These are phyloP conservation scores for Poeciliopsis turrubarensis DNA, from an alignment of 2,113 vertebrate species.

Conservation along the genomic window DNA sequence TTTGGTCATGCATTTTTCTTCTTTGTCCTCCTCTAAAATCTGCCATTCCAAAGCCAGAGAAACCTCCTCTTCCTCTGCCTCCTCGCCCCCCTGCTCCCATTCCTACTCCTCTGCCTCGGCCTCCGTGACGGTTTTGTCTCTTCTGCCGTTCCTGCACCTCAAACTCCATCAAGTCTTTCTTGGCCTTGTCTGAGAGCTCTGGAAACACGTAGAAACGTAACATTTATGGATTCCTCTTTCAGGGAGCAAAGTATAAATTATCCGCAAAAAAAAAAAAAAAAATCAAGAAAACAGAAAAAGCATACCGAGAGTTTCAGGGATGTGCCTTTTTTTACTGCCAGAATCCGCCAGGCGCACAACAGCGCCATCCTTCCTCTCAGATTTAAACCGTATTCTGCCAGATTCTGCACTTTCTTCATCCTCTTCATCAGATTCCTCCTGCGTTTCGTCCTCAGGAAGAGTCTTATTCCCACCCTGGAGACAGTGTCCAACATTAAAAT, in stretches of 20 bases:
- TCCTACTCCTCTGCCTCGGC: conserved; percentile 76
- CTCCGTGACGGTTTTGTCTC: conserved; percentile 86
- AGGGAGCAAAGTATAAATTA: not conserved
- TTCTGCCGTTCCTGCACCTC: conserved; percentile 91
- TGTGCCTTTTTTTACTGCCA: conserved; percentile 90
- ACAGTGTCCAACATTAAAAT: conserved; percentile 10
- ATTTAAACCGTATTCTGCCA: conserved; percentile 93
- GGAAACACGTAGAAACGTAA: conserved; percentile 6
- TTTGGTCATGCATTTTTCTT: conserved; percentile 88
- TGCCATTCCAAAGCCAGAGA: conserved; percentile 80
- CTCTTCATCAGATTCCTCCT: conserved; percentile 92
- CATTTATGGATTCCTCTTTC: not conserved
- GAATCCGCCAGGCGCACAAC: conserved; percentile 92
- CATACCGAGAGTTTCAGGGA: conserved; percentile 95
- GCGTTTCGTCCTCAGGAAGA: conserved; percentile 83
- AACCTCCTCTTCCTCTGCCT: conserved; percentile 80
- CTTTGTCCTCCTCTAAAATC: conserved; percentile 86
- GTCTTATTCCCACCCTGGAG: conserved; percentile 83
- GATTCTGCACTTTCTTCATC: conserved; percentile 92
- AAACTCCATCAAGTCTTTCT: conserved; percentile 90
- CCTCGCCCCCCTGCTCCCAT: conserved; percentile 54
- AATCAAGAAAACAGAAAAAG: not conserved
- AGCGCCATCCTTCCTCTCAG: conserved; percentile 91
- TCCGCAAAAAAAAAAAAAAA: not conserved
- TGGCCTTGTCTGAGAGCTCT: conserved; percentile 98